These are phyloP conservation scores for Grammomys dolichurus DNA, from an alignment of 2,113 vertebrate species.

Conservation along the genomic window DNA sequence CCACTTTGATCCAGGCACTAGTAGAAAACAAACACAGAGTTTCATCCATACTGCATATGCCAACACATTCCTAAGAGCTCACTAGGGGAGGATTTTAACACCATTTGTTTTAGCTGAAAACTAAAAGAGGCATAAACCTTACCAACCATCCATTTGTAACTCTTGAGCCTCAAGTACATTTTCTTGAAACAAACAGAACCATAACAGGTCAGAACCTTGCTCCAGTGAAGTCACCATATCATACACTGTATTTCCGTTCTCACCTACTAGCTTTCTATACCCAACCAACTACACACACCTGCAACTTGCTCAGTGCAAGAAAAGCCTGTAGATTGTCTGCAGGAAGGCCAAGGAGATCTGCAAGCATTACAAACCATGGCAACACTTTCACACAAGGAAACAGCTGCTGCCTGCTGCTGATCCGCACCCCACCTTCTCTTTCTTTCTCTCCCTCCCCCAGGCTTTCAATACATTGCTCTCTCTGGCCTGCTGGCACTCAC, in stretches of 20 bases:
- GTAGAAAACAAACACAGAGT: constrained; percentile 62
- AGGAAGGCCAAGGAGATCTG: not conserved
- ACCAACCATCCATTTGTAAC: not conserved
- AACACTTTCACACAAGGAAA: not conserved
- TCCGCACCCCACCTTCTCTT: too few relatives aligned
- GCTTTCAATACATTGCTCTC: not conserved
- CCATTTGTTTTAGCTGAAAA: not conserved
- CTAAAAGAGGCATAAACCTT: not conserved
- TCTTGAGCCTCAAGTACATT: not conserved
- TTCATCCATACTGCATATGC: not conserved
- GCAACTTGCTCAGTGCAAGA: not conserved
- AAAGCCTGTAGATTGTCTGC: not conserved
- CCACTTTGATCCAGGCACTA: constrained; percentile 99
- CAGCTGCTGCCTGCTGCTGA: not conserved
- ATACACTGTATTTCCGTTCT: not conserved
- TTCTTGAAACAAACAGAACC: constrained; percentile 18
- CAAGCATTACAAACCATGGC: not conserved
- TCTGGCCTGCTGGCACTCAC: not conserved
- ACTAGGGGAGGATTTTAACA: not conserved
- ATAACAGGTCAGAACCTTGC: constrained; percentile 8
- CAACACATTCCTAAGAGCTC: not conserved
- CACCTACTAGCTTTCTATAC: not conserved
- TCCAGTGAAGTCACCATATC: not conserved
- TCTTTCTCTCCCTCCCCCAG: not conserved
- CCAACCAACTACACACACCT: not conserved